These are phyloP conservation scores for Agrochola lota DNA, from an alignment of 2,888 invertebrate species.

Conservation along the genomic window DNA sequence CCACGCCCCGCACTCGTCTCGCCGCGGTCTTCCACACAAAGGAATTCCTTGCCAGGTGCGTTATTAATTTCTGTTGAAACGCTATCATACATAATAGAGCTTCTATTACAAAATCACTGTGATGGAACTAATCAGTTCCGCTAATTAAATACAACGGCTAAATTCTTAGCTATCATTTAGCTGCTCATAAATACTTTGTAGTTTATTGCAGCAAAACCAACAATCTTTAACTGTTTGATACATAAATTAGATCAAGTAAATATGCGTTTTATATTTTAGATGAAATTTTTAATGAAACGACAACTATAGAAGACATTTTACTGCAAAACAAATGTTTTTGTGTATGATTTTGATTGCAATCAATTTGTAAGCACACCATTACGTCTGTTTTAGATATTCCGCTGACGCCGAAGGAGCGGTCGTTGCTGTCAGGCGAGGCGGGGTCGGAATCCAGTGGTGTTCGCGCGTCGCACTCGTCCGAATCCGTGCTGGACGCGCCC, in stretches of 20 bases:
- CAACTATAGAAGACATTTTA: background rate
- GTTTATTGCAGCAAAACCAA: slow-evolving; percentile 25
- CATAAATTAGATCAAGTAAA: slow-evolving; percentile 13
- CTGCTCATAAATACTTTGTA: slow-evolving; percentile 37
- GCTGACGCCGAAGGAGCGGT: slow-evolving; percentile 94
- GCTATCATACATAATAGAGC: slow-evolving; percentile 49
- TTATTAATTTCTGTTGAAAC: slow-evolving; percentile 48
- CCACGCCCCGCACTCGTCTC: slow-evolving; percentile 87
- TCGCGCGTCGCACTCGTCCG: slow-evolving; percentile 95
- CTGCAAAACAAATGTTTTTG: slow-evolving; percentile 5
- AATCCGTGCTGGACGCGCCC: slow-evolving; percentile 92
- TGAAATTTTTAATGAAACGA: slow-evolving; percentile 5
- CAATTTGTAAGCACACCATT: background rate
- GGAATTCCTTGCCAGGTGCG: slow-evolving; percentile 88
- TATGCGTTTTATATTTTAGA: slow-evolving; percentile 13
- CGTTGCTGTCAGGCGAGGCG: slow-evolving; percentile 92
- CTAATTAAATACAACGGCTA: slow-evolving; percentile 59
- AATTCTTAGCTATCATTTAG: slow-evolving; percentile 50
- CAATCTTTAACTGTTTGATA: slow-evolving; percentile 23
- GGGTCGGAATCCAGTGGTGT: slow-evolving; percentile 91
- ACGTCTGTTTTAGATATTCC: slow-evolving; percentile 93
- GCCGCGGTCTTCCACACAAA: slow-evolving; percentile 87
- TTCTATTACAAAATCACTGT: slow-evolving; percentile 44
- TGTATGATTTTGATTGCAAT: background rate
- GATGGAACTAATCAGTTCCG: slow-evolving; percentile 61